Base-by-base conservation (phyloP, 2,888 invertebrate species). In the Sturmia bella region DNA sequence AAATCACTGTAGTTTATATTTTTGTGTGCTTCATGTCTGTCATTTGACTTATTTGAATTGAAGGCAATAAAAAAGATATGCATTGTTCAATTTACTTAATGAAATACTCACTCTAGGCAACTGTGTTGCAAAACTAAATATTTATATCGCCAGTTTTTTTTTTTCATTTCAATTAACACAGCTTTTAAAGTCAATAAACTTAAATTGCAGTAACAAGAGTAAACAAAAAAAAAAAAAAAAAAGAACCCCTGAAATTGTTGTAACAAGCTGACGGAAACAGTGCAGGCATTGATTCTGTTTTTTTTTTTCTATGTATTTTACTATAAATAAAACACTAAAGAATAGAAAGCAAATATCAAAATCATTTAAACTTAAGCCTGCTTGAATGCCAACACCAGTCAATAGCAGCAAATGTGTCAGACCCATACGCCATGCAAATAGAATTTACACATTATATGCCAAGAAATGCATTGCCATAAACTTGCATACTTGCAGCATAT, bases 401-500 rank as follows among this genome's bases (percentile, higher is more conserved):
- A 68, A 66, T 68, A 39, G 66, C 66, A 57, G 66, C 66, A 57
- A 75, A 68, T 75, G 66, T 75, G 66, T 75, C 75, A 68, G 45
- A 15, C 75, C 24, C 50, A 75, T 59, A 59, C 75, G 59, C 50
- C 66, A 59, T 68, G 41, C 66, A 59, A 68, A 75, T 68, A 59
- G 43, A 66, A 75, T 68, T 50, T 27, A 59, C 73, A 57, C 41
- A 59, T 59, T 50, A 68, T 57, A 41, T 37, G 64, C 45, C 64
- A 57, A 57, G 37, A 50, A 57, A 19, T 37, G 45, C 69, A 56
- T 13, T 68, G 32, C 41, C 41, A 64, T 54, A 6, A 13, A 68
- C 37, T 27, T 43, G 32, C 32, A 61, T 61, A 21, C 9, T 63
- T 45, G 32, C 32, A 32, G 32, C 32, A 52, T 66, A 5, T 52